These are phyloP conservation scores for Stomorhina lunata DNA, from an alignment of 2,888 invertebrate species.

Conservation along the genomic window DNA sequence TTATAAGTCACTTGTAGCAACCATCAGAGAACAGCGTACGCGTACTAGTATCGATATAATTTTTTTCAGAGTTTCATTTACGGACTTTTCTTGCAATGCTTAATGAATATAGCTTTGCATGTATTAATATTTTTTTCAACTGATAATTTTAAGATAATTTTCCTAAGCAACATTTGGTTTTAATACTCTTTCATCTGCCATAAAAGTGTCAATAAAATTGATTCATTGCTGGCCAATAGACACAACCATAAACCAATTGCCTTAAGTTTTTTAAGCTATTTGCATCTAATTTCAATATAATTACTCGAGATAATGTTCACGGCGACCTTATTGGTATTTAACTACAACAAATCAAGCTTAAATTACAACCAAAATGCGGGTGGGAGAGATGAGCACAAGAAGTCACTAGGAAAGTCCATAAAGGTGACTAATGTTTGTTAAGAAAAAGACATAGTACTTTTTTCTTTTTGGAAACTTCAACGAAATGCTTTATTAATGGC, in stretches of 20 bases:
- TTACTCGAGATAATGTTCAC: conserved; percentile 25
- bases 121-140: no score
- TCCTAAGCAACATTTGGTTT: conserved; percentile 22
- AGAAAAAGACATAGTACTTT: conserved; percentile 28
- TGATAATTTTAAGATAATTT: not conserved
- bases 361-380: not conserved
- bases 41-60: no score
- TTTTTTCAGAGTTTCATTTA: no score
- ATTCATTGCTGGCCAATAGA: conserved; percentile 71
- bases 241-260: conserved; percentile 43
- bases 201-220: conserved; percentile 77
- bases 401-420: conserved; percentile 40
- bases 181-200: conserved; percentile 52
- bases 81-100: no score
- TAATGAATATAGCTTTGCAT: no score
- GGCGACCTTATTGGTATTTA: conserved; percentile 39
- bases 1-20: no score
- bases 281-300: conserved; percentile 61
- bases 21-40: no score
- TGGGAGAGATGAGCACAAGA: not conserved
- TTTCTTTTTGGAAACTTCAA: not conserved
- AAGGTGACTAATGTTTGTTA: conserved; percentile 64
- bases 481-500: conserved; percentile 77
- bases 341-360: conserved; percentile 35
- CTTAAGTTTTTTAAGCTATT: conserved; percentile 52